These are phyloP conservation scores for Puffinus mauretanicus DNA, from an alignment of 2,113 vertebrate genomes.

Conservation along the genomic window DNA sequence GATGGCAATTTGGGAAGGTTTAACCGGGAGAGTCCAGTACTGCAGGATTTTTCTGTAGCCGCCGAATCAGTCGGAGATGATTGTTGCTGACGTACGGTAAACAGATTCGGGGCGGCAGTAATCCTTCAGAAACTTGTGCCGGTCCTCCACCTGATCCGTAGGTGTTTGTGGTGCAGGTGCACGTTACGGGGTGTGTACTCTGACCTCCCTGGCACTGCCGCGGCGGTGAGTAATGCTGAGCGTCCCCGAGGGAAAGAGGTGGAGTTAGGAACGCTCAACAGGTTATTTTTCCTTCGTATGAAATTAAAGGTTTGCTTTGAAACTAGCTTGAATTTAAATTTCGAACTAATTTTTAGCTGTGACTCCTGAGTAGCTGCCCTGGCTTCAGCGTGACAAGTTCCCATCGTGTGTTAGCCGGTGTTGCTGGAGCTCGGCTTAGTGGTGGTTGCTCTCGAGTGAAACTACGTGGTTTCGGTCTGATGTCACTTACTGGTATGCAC, in stretches of 20 bases:
- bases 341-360: not conserved
- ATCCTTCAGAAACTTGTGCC: not conserved
- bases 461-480: slow-evolving; percentile 79
- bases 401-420: not conserved
- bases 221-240: not conserved
- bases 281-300: not conserved
- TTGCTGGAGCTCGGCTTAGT: not conserved
- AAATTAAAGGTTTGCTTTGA: not conserved
- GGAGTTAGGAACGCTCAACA: slow-evolving; percentile 39
- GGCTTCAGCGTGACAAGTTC: not conserved
- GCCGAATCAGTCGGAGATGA: slow-evolving; percentile 9
- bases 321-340: not conserved
- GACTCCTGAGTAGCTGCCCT: not conserved
- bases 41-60: slow-evolving; percentile 1
- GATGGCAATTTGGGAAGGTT: not conserved
- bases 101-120: not conserved
- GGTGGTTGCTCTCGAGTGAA: slow-evolving; percentile 53
- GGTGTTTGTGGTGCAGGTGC: slow-evolving; percentile 45
- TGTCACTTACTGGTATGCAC: slow-evolving; percentile 54
- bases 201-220: not conserved
- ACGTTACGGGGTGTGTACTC: slow-evolving; percentile 16
- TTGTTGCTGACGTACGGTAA: slow-evolving; percentile 19
- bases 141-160: slow-evolving; percentile 8
- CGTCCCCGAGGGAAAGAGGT: not conserved
- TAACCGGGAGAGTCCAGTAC: not conserved